A percentile compares a stretch with the other conserved stretches of the same genome.
These are phyloP conservation scores for Bufo gargarizans DNA, from an alignment of 2,113 vertebrate species.

Conservation along the genomic window DNA sequence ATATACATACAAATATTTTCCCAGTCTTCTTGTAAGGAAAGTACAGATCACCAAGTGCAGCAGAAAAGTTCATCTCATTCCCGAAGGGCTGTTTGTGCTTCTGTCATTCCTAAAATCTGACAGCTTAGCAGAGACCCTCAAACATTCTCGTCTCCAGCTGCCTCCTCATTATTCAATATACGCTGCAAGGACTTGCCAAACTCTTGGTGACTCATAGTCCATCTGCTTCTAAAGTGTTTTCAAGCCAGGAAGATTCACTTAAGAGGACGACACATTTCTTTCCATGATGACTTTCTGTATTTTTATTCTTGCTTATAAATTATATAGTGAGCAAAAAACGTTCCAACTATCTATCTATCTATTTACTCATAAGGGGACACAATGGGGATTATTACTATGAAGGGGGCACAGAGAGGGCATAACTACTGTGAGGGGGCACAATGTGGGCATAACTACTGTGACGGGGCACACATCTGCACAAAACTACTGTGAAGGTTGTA, in stretches of 20 bases:
- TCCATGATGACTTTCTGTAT: not conserved
- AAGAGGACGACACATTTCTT: not conserved
- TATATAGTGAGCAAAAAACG: not conserved
- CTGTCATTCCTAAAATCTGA: slow-evolving; percentile 24
- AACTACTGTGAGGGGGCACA: too few species aligned
- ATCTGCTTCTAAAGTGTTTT: slow-evolving; percentile 39
- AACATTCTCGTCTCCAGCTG: slow-evolving; percentile 47
- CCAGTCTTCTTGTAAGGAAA: not conserved
- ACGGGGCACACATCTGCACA: too few species aligned
- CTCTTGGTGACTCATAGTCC: slow-evolving; percentile 44
- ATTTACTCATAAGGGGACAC: too few species aligned
- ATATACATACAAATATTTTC: slow-evolving; percentile 11
- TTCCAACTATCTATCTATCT: not conserved
- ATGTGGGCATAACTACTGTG: too few species aligned
- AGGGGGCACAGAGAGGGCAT: too few species aligned
- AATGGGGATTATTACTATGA: too few species aligned
- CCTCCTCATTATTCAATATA: slow-evolving; percentile 43
- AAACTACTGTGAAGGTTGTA: too few species aligned
- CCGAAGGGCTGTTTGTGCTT: slow-evolving; percentile 20
- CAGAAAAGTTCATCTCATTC: not conserved
- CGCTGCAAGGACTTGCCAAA: slow-evolving; percentile 41
- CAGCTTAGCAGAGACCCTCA: slow-evolving; percentile 30
- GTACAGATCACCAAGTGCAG: too few species aligned
- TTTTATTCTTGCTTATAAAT: not conserved
- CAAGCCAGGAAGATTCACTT: slow-evolving; percentile 40